Base-by-base conservation (phyloP, 1,140 invertebrate genomes). In the Berghia stephanieae region DNA sequence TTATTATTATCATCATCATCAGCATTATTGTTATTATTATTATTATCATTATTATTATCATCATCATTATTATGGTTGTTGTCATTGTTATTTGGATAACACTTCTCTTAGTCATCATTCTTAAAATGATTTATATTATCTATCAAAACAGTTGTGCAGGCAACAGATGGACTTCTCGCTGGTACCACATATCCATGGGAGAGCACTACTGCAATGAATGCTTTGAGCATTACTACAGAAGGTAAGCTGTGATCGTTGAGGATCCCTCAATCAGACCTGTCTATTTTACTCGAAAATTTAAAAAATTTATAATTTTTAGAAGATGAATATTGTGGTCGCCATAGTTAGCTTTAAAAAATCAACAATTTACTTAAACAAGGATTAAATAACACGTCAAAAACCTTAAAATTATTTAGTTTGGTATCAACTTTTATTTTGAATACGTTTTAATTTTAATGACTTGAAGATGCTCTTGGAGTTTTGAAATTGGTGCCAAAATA, bases 131-230 rank as follows among this genome's bases (percentile, higher is more conserved):
- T 18, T 68, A 40, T 46, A 40, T 75, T 70, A 6, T 38, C 60
- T 18, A 49, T 77, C 68, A 68, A 82, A 79, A 40, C 73, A 88
- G 87, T 40, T 90, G 89, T 85, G 79, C 83, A 69, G 84, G 85
- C 8, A 85, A 80, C 81, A 86, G 86, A 13, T 88, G 87, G 76
- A 90, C 90, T 3, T 89, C 90, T 13, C 79, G 89, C 8, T 90
- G 90, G 90, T 89, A 89, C 82, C 90, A 90, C 70, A 80, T 90
- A 36, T 86, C 87, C 10, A 69, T 82, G n/a, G 89, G 87, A 27
- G 90, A 90, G 83, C 90, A 90, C 79, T 90, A 85, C 81, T 90
- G 90, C 78, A 90, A 90, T 79, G 87, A 90, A 68, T 90, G 90
- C 77, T 90, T 90, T 86, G 89, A 90, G 57, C 81, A 86, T 80